Base-by-base conservation (phyloP, 30 jellyfish, hydroid and myxozoan genomes). In the Catostylus mosaicus region DNA sequence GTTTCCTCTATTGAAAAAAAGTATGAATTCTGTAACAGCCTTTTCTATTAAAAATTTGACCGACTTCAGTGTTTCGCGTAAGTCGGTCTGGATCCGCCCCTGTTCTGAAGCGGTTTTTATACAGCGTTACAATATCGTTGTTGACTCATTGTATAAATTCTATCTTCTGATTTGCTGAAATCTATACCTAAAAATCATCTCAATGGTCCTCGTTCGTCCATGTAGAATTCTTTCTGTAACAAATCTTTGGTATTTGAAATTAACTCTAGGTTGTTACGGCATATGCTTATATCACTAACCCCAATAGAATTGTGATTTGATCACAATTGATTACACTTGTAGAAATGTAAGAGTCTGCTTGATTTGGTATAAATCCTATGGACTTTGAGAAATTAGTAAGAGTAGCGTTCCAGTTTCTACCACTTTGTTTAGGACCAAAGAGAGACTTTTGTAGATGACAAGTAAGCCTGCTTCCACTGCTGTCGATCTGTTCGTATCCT, bases 381-480 rank as follows among this genome's bases (percentile, higher is more conserved):
- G 75, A 73, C 75, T 73, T 73, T 26, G 43, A 31, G 75, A 38
- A 73, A 38, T 73, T 31, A 12, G 85, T 73, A 16, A 43, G 72
- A 3, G 85, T 73, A 14, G 11, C 22, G 50, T 73, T 32, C 85
- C 80, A 67, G 47, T 67, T 67, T 14, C 80, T 12, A 22, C 80
- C 60, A 23, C 80, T 67, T 67, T 67, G 85, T 0, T 73, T 73
- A 4, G 43, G 79, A 11, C 85, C 72, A 38, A 5, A 47, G 9
- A 43, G 80, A 8, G 73, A 73, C 79, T 37, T 73, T 7, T 43
- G 70, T n/a, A 73, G 33, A 38, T 73, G 70, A 26, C 88, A 51
- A 8, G 80, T 56, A 50, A 76, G 78, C 11, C 24, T 29, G 4
- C n/a, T 14, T 3, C 79, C 54, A 26, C 30, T 52, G 20, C 5